Percentiles rank a stretch among this genome's conserved stretches.
Evolutionary conservation across 2,888 invertebrate species (phyloP).

Genomic region (Eubasilissa splendida): DNA sequence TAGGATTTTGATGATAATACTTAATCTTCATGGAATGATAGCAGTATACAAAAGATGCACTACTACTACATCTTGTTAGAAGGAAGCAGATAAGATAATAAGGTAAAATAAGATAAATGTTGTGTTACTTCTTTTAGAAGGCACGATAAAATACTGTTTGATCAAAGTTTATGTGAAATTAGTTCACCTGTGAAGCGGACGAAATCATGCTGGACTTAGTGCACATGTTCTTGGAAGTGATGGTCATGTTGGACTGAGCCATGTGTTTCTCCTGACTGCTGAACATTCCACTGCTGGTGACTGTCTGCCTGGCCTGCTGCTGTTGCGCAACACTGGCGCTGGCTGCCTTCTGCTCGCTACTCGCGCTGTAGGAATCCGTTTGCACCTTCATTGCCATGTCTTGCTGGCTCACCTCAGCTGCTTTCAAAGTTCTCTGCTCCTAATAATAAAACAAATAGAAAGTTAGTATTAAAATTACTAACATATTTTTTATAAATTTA

Average conservation of each 20-base stretch:
- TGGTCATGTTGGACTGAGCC: constrained; percentile 86
- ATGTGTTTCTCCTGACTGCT: constrained; percentile 81
- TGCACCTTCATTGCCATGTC: constrained; percentile 90
- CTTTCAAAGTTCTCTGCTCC: constrained; percentile 88
- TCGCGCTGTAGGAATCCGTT: constrained; percentile 83
- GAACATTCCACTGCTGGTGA: constrained; percentile 84
- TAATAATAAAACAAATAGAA: constrained; percentile 65
- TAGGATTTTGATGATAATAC: too few relatives aligned
- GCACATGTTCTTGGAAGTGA: constrained; percentile 80
- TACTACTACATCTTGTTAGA: too few relatives aligned
- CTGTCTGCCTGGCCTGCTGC: constrained; percentile 86
- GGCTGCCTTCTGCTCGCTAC: constrained; percentile 81
- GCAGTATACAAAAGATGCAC: too few relatives aligned
- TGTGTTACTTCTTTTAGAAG: neutral
- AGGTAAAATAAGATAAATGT: neutral
- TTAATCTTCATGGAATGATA: too few relatives aligned
- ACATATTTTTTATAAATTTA: neutral
- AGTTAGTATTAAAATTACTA: neutral
- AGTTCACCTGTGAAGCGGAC: constrained; percentile 69
- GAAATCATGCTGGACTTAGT: constrained; percentile 75
- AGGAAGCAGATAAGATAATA: constrained; percentile 5
- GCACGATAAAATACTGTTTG: neutral
- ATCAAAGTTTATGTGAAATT: neutral
- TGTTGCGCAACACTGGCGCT: constrained; percentile 77
- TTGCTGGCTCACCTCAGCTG: constrained; percentile 88